Conservation (phyloP, 2,797 vertebrate species). For the Argentina silus region DNA sequence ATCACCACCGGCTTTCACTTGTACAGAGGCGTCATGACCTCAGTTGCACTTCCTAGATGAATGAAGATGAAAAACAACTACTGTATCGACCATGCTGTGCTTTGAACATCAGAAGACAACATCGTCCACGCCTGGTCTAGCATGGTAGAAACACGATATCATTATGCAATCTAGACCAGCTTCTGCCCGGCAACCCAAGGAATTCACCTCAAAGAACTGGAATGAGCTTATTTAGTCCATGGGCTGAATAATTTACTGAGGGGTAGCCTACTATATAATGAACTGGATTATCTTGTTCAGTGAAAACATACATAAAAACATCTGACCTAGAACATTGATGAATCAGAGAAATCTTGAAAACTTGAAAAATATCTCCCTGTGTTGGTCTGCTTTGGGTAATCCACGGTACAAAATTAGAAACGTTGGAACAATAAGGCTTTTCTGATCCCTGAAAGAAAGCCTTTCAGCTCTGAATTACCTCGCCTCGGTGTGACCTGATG, state of each 20-base stretch:
- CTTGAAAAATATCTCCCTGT: not conserved
- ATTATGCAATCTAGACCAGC: not conserved
- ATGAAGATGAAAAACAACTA: no score
- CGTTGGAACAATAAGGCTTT: not conserved
- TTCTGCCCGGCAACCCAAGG: not conserved
- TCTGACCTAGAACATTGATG: not conserved
- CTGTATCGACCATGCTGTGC: no score
- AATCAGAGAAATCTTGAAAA: not conserved
- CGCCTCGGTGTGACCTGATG: not conserved
- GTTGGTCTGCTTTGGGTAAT: not conserved
- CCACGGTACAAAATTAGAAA: not conserved
- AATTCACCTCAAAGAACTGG: not conserved
- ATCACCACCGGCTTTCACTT: no score
- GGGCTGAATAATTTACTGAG: not conserved
- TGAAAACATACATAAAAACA: not conserved
- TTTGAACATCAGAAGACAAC: not conserved
- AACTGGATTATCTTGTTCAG: no score
- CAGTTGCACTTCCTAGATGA: no score
- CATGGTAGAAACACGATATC: not conserved
- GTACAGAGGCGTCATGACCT: no score
- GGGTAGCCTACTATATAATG: not conserved
- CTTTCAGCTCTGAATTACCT: not conserved
- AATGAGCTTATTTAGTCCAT: not conserved
- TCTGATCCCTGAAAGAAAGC: not conserved
- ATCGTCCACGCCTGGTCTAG: not conserved